These are phyloP conservation scores for Gephyroberyx darwinii DNA, from an alignment of 2,797 vertebrate species.

Conservation along the genomic window DNA sequence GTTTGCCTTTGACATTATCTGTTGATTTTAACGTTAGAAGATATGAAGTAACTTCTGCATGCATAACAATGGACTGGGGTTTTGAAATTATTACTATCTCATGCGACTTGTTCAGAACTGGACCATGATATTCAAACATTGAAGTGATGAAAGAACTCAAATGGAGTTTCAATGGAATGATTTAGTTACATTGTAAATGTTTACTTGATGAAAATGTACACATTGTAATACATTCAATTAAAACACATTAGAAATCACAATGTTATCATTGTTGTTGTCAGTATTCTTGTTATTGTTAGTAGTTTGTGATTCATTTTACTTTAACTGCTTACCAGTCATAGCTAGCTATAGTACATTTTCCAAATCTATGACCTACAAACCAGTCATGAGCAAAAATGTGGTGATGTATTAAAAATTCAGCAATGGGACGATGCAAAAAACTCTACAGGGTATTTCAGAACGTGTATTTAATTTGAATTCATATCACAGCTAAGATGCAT, in stretches of 20 bases:
- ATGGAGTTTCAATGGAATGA: constrained; percentile 54
- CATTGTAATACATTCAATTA: constrained; percentile 75
- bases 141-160: constrained; percentile 54
- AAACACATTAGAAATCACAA: constrained; percentile 63
- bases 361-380: not conserved
- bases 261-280: not conserved
- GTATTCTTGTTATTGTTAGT: not conserved
- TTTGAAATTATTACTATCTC: constrained; percentile 37
- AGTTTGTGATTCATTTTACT: too few species aligned
- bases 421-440: too few species aligned
- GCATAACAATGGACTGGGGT: constrained; percentile 53
- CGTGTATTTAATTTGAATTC: too few species aligned
- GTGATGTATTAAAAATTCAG: not conserved
- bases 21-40: constrained; percentile 58
- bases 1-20: constrained; percentile 67
- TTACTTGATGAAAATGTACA: constrained; percentile 70
- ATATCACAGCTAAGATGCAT: too few species aligned
- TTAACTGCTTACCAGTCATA: too few species aligned
- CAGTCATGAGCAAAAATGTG: not conserved
- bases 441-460: too few species aligned
- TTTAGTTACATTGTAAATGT: constrained; percentile 66
- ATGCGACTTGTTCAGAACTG: constrained; percentile 54
- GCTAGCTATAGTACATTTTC: too few species aligned
- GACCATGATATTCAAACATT: constrained; percentile 64
- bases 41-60: constrained; percentile 66